phyloP scores from a whole-genome alignment of 1,140 invertebrate species.

The Trichonephila clavipes region DNA sequence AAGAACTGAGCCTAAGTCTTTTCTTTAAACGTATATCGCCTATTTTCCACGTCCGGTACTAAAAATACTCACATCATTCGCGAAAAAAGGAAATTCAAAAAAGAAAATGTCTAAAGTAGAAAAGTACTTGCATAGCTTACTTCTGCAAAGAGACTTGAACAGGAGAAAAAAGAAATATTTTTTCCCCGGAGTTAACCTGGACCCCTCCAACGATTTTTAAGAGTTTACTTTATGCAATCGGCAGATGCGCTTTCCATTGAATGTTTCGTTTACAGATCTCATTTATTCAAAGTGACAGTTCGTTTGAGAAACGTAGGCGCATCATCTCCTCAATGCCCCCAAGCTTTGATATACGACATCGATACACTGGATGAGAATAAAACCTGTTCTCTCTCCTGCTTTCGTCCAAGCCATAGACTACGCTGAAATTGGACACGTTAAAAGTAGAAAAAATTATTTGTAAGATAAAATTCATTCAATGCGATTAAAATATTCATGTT shows the following conservation, averaged over 20 bases:
- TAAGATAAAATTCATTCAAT: not conserved
- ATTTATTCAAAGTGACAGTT: slow-evolving; percentile 50
- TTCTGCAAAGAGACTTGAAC: not conserved
- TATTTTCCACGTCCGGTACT: not conserved
- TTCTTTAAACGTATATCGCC: not conserved
- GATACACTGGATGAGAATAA: not conserved
- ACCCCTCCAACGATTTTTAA: not conserved
- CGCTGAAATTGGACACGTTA: not conserved
- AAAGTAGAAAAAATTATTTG: not conserved
- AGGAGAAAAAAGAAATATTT: not conserved
- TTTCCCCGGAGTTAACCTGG: not conserved
- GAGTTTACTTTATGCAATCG: slow-evolving; percentile 40
- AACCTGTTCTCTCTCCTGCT: not conserved
- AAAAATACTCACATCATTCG: not conserved
- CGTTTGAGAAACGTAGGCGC: slow-evolving; percentile 21
- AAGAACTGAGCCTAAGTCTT: not conserved
- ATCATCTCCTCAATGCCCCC: not conserved
- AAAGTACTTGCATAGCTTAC: not conserved
- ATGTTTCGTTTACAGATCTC: slow-evolving; percentile 47
- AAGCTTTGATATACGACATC: slow-evolving; percentile 26
- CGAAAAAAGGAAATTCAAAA: not conserved
- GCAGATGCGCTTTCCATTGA: not conserved
- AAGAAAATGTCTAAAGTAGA: not conserved
- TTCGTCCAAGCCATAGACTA: not conserved
- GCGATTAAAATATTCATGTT: not conserved